phyloP scores from a whole-genome alignment of 2,888 invertebrate species.

The Hypsopygia costalis region DNA sequence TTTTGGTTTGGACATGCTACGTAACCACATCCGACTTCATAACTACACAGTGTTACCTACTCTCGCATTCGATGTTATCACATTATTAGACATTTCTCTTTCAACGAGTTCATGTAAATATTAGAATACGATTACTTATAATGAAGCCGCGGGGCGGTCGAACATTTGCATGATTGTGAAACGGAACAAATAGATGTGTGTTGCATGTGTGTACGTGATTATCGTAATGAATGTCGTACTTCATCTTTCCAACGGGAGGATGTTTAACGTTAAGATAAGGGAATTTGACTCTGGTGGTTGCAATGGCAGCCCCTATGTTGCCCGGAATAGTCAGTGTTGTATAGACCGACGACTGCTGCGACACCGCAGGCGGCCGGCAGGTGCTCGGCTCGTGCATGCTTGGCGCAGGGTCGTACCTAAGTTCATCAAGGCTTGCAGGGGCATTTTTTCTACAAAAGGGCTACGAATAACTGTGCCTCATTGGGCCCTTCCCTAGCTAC shows the following conservation, averaged over 20 bases:
- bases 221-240: constrained; percentile 73
- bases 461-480: too few relatives aligned
- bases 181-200: constrained; percentile 71
- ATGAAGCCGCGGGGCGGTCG: constrained; percentile 40
- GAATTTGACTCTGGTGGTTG: constrained; percentile 78
- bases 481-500: constrained; percentile 16
- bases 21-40: constrained; percentile 54
- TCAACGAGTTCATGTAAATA: constrained; percentile 58
- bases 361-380: constrained; percentile 31
- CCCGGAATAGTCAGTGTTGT: constrained; percentile 63
- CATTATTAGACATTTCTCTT: constrained; percentile 49
- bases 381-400: constrained; percentile 21
- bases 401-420: constrained; percentile 19
- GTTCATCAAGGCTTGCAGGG: background rate
- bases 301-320: constrained; percentile 58
- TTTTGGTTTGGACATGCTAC: constrained; percentile 45
- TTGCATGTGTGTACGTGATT: constrained; percentile 76
- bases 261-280: constrained; percentile 72
- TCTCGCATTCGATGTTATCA: constrained; percentile 63
- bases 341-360: constrained; percentile 42
- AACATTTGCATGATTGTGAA: constrained; percentile 73
- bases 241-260: constrained; percentile 70
- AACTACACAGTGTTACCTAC: constrained; percentile 58
- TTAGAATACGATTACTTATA: constrained; percentile 38
- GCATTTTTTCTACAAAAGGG: background rate